Conservation (phyloP, 2,888 invertebrate genomes). For the Craniophora ligustri region DNA sequence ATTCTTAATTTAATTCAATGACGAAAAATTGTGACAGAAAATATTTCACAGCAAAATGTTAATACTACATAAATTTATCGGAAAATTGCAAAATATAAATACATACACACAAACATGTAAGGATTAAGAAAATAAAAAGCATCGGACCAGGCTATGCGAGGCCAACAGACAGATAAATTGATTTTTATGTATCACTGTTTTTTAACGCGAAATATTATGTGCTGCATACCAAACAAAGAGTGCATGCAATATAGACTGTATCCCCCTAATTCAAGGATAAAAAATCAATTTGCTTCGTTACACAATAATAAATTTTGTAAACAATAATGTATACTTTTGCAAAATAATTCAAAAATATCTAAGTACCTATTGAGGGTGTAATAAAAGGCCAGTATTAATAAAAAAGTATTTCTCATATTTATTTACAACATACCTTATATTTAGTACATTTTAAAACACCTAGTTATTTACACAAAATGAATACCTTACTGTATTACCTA, state of each 20-base stretch:
- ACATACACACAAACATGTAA: constrained; percentile 19
- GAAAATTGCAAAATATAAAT: constrained; percentile 24
- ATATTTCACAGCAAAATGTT: not conserved
- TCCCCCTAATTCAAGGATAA: constrained; percentile 6
- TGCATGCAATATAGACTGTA: constrained; percentile 25
- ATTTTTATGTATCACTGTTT: constrained; percentile 48
- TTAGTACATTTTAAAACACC: constrained; percentile 27
- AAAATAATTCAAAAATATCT: not conserved
- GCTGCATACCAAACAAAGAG: constrained; percentile 5
- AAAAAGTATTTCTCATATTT: constrained; percentile 57
- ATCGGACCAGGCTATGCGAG: constrained; percentile 19
- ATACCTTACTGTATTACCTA: constrained; percentile 24
- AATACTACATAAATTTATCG: not conserved
- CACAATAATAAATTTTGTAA: constrained; percentile 11
- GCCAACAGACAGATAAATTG: constrained; percentile 37
- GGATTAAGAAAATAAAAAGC: constrained; percentile 20
- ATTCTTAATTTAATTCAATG: too few species aligned
- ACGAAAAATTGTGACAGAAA: not conserved
- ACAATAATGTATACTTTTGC: not conserved
- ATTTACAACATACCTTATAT: constrained; percentile 50
- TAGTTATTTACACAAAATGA: constrained; percentile 37
- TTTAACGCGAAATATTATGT: constrained; percentile 43
- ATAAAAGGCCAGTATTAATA: constrained; percentile 27
- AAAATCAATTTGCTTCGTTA: constrained; percentile 2
- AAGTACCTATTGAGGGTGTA: constrained; percentile 17